Base-by-base conservation (phyloP, 1,140 invertebrate genomes). In the Drosophila pseudoobscura region DNA sequence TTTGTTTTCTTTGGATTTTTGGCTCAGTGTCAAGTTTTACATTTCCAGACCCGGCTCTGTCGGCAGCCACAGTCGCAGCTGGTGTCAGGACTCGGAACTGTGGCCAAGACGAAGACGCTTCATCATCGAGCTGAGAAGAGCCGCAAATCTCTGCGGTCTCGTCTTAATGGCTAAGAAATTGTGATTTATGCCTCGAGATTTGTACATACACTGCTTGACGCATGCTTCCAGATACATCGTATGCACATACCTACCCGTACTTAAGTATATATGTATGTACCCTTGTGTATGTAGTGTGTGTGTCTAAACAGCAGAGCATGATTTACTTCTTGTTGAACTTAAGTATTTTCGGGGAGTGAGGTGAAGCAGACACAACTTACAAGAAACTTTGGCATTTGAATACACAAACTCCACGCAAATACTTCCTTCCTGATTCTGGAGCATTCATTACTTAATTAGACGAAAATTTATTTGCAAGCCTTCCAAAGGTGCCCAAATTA, bases 91-190 rank as follows among this genome's bases (percentile, higher is more conserved):
- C n/a, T 35, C 26, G 41, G 39, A 64, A 26, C 49, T 7, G 26
- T 22, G 62, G 47, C 65, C 35, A 39, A 39, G 35, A 39, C 11
- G 17, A 56, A 39, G 46, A 73, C 63, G 66, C 70, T 77, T 75
- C 83, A 77, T 79, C 84, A 73, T 60, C 75, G 56, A 74, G 58
- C 72, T 73, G 80, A 64, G 64, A 70, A 80, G 75, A 83, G 79
- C 72, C 78, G 72, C 83, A 88, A 88, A 88, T 88, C 83, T 83
- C 83, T 88, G 83, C 61, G 83, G 83, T 88, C 75, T 83, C 75
- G 78, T 88, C 84, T 88, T 88, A 88, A 88, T 88, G 83, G 83
- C 84, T 83, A 88, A 88, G 83, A 88, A 88, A 88, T 88, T 88
- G 83, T 88, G 83, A 88, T 88, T 88, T 88, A 88, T 88, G 83